Conservation (phyloP, 2,888 invertebrate species). For the Helleia helle region DNA sequence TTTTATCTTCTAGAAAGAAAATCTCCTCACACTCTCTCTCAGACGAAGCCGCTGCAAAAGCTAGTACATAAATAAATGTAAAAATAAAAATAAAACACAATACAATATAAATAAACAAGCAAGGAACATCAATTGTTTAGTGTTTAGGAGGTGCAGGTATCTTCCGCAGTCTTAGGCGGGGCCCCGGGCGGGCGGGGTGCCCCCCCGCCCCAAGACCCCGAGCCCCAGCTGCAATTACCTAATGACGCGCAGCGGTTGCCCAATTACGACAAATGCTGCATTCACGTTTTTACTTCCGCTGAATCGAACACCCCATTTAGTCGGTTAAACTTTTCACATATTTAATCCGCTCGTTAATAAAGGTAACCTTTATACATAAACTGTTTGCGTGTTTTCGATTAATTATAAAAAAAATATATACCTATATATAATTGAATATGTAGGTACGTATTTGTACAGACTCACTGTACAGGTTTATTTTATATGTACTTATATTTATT, state of each 20-base stretch:
- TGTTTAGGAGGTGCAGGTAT: background rate
- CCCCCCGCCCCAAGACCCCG: background rate
- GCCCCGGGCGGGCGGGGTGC: too few species aligned
- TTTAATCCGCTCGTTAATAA: constrained; percentile 3
- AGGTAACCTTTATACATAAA: background rate
- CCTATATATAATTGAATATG: too few species aligned
- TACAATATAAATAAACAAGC: background rate
- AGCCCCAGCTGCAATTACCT: constrained; percentile 61
- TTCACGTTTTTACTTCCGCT: constrained; percentile 54
- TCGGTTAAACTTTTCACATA: constrained; percentile 10
- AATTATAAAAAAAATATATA: too few species aligned
- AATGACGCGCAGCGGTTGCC: constrained; percentile 62
- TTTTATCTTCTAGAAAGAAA: too few species aligned
- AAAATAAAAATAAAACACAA: too few species aligned
- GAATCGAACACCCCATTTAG: constrained; percentile 11
- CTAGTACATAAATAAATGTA: too few species aligned
- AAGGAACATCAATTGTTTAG: background rate
- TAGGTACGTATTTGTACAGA: too few species aligned
- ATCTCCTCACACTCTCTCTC: too few species aligned
- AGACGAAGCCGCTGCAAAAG: too few species aligned
- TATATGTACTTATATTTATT: too few species aligned
- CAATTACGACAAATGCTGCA: constrained; percentile 55
- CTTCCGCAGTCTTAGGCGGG: background rate
- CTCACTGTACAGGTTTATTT: too few species aligned
- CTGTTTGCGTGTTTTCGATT: background rate